Evolutionary conservation across 1,140 invertebrate species (phyloP), one percentile per base, ranked within the genome.

Genomic region (Linepithema humile): DNA sequence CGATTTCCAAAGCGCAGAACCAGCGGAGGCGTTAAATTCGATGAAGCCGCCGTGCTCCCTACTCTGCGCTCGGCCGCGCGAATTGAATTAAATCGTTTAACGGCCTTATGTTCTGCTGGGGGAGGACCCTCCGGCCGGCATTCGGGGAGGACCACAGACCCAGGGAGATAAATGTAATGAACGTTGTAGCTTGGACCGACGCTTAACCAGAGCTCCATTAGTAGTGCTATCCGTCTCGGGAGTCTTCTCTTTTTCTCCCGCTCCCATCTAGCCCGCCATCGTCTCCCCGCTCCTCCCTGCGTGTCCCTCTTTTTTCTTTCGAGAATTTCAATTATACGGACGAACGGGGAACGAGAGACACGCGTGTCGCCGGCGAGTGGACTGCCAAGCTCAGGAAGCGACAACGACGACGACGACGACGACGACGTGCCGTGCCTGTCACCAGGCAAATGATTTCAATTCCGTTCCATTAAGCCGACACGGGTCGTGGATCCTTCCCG

Each of bases 21-120:
- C 85, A 91, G 88, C 89, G 92, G 91, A 92, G 89, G 87, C 89
- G 91, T 91, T 92, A 92, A 93, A 93, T 93, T 93, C 90, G 78
- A 84, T 73, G 78, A 69, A 77, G 83, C 78, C 70, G 50, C 88
- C 84, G 73, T 88, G 89, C 26, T 73, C 62, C 32, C 29, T 45
- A 12, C 32, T 17, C 59, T 10, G 62, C 32, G 60, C 75, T 83
- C 67, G 75, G 15, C 82, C 88, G 82, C 86, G 83, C 89, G 88
- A 93, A 94, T 94, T 90, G 92, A 94, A 94, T 94, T 94, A 94
- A 94, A 94, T 93, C 93, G 92, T 94, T 93, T 93, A 93, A 93
- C 93, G 89, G 91, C 91, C 93, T 93, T 93, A 92, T 91, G 91
- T 92, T 93, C 91, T 85, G 91, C 92, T 86, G 84, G 89, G 92